Base-by-base conservation (phyloP, 2,888 invertebrate genomes). In the Crioceris asparagi region DNA sequence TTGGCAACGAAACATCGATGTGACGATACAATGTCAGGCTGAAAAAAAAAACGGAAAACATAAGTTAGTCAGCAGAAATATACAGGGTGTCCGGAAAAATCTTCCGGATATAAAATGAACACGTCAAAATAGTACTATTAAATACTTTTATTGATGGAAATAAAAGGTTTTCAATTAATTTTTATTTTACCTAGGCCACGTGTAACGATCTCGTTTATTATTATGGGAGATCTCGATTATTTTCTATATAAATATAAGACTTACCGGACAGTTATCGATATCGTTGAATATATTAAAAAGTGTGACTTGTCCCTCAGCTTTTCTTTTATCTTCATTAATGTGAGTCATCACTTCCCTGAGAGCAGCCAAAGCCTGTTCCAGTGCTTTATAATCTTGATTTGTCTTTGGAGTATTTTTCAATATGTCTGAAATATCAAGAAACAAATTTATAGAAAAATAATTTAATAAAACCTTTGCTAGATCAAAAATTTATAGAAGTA, bases 261-360 rank as follows among this genome's bases (percentile, higher is more conserved):
- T 69, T 63, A 88, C 88, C 47, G 97, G 96, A 65, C 94, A 96
- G 64, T 91, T 88, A 61, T 97, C 96, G 56, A 98, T 97, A 61
- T 96, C 94, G 63, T 96, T 92, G 66, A 94, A 88, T 48, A 96
- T 90, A 68, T 93, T 91, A 68, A 98, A 94, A 75, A 97, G 85
- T 51, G 85, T 90, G 60, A 93, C 77, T 65, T 93, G 90, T 10
- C 88, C 88, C 67, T 97, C 97, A 1, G 94, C 92, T 70, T 86
- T 88, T 54, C 94, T 74, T 65, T 94, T 96, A 67, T 94, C 93
- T 69, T 97, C 96, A 67, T 98, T 98, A 52, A 98, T 93, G 62
- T 91, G 86, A 53, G 85, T 85, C 82, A 92, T 88, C 27, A 94
- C 92, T 70, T 91, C 86, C 59, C 88, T 83, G 55, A 96, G 79